Percentiles rank a stretch among this genome's conserved stretches.
Evolutionary conservation across 1,140 invertebrate genomes (phyloP).

Genomic region (Steinernema feltiae): DNA sequence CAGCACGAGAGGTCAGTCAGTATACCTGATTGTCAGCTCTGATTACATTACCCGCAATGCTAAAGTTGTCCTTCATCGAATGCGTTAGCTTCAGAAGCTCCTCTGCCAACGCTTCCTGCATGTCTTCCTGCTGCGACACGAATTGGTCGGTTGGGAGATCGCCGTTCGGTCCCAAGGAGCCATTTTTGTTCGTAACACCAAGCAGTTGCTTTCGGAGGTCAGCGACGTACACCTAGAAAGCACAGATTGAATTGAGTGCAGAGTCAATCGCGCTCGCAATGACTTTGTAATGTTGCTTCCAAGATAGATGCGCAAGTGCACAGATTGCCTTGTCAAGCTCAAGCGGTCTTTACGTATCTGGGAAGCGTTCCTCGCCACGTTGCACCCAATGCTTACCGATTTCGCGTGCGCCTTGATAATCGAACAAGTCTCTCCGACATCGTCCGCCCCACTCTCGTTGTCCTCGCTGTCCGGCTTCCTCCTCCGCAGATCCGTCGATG

Average conservation of each 20-base stretch:
- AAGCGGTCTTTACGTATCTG: no score
- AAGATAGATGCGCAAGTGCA: no score
- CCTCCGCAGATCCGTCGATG: constrained; percentile 19
- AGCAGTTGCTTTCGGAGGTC: constrained; percentile 42
- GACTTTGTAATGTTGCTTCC: no score
- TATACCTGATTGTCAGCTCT: constrained; percentile 49
- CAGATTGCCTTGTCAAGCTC: no score
- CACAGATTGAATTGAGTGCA: no score
- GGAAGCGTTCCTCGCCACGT: background rate
- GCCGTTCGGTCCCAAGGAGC: background rate
- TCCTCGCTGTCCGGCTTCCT: background rate
- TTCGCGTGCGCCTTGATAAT: background rate
- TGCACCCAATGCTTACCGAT: background rate
- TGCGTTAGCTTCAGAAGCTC: constrained; percentile 48
- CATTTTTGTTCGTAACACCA: constrained; percentile 19
- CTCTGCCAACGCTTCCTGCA: constrained; percentile 40
- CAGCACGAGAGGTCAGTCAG: background rate
- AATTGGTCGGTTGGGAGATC: background rate
- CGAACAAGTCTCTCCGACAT: constrained; percentile 6
- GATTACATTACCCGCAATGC: constrained; percentile 48
- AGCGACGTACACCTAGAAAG: constrained; percentile 38
- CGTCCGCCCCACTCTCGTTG: background rate
- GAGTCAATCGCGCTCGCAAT: no score
- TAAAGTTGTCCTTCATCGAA: constrained; percentile 48
- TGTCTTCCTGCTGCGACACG: constrained; percentile 30